Evolutionary conservation across 2,113 vertebrate genomes (phyloP), one percentile per base, ranked within the genome.

Genomic region (Microtus ochrogaster): DNA sequence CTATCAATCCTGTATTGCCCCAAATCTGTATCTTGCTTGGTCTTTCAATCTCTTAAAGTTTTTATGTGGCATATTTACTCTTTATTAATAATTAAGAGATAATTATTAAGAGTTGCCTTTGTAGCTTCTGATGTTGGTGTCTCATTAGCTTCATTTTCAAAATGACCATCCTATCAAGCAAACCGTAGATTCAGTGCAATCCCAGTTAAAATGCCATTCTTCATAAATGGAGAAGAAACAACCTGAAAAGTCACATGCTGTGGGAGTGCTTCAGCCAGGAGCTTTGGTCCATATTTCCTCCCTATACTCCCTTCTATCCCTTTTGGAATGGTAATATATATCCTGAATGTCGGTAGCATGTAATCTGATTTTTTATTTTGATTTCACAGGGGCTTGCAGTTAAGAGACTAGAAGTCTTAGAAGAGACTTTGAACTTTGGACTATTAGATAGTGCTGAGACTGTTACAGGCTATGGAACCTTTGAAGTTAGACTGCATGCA

Each of bases 41-140:
- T 55, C 36, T 81, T 89, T 94, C 61, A 49, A 89, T 66, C 33
- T 61, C 89, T 91, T 83, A 90, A 92, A 82, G 33, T 63, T 95
- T 63, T 91, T 44, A 81, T 90, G 52, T 94, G 72, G 16, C 16
- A 63, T 63, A 22, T 61, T 95, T 81, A 88, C 4, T 58, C 89
- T 88, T 94, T 92, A 61, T 58, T 58, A 58, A 58, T 58, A 58
- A 1, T 58, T 58, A 58, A 83, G 17, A 90, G 90, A 47, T 90
- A 92, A 61, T 55, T 73, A 87, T 47, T 95, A 92, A 93, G 44
- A 89, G 16, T 61, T 94, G 55, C 55, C 61, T 92, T 87, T 55
- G 66, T 89, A 3, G 7, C 61, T 91, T 85, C 52, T 89, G 61
- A 49, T 76, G 93, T 79, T n/a, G 11, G 39, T 81, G 14, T 83